phyloP scores from a whole-genome alignment of 2,797 vertebrate species.

The Leptoclinus maculatus region DNA sequence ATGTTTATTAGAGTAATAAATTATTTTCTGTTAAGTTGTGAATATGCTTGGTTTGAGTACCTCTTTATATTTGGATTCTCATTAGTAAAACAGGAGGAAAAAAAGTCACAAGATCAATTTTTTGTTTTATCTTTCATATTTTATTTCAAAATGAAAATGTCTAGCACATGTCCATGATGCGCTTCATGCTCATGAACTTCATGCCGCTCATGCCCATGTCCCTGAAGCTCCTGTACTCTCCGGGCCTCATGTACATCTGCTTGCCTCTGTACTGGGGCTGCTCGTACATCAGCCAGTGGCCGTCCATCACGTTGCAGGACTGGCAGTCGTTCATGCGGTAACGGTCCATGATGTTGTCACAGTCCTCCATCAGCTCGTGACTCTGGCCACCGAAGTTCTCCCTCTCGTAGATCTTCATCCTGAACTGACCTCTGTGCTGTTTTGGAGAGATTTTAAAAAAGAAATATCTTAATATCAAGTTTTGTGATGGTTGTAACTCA shows the following conservation, averaged over 20 bases:
- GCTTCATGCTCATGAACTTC: constrained; percentile 74
- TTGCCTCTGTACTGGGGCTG: constrained; percentile 70
- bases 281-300: constrained; percentile 73
- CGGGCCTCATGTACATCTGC: constrained; percentile 73
- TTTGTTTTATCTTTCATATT: constrained; percentile 9
- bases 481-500: neutral
- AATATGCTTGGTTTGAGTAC: neutral
- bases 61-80: neutral
- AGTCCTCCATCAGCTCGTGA: constrained; percentile 61
- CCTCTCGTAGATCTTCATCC: constrained; percentile 69
- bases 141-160: constrained; percentile 35
- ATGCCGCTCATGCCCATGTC: constrained; percentile 44
- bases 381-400: constrained; percentile 72
- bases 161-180: constrained; percentile 40
- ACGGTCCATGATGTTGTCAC: too few species aligned
- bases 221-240: constrained; percentile 77
- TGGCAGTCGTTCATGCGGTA: constrained; percentile 53
- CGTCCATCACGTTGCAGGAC: constrained; percentile 73
- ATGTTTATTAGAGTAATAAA: neutral
- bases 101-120: neutral
- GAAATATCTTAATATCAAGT: neutral
- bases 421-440: constrained; percentile 65
- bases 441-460: too few species aligned
- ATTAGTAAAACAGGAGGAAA: neutral
- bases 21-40: neutral